Evolutionary conservation across 1,140 invertebrate genomes (phyloP).

Genomic region (Glossosoma conforme): DNA sequence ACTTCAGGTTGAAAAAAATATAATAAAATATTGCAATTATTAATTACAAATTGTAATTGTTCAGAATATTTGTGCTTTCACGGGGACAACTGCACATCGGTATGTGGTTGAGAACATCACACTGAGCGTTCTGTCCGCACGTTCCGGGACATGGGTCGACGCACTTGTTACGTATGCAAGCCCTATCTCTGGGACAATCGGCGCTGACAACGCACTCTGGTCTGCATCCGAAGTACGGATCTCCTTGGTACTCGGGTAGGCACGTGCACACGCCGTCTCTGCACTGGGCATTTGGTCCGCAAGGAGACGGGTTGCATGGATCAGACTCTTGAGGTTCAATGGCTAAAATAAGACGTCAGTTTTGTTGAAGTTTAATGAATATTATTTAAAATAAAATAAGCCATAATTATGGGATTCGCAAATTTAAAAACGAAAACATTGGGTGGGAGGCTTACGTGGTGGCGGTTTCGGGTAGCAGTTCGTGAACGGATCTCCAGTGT

Average conservation of each 20-base stretch:
- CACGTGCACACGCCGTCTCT: conserved; percentile 60
- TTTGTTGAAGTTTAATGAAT: background rate
- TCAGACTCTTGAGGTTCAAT: conserved; percentile 39
- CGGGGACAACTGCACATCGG: conserved; percentile 62
- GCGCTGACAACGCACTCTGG: conserved; percentile 64
- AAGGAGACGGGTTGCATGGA: conserved; percentile 63
- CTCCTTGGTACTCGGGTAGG: conserved; percentile 61
- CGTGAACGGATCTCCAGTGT: conserved; percentile 44
- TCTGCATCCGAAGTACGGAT: conserved; percentile 54
- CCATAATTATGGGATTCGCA: background rate
- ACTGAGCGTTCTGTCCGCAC: conserved; percentile 61
- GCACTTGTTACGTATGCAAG: conserved; percentile 72
- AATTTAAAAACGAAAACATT: background rate
- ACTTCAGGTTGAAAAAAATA: too few species aligned
- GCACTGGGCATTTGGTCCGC: conserved; percentile 60
- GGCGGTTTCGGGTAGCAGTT: conserved; percentile 38
- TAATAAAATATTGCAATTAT: too few species aligned
- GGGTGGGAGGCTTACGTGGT: conserved; percentile 10
- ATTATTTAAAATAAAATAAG: background rate
- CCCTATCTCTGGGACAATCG: conserved; percentile 59
- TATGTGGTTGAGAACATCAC: conserved; percentile 62
- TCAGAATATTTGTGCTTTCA: too few species aligned
- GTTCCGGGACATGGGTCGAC: conserved; percentile 65
- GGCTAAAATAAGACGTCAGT: conserved; percentile 35
- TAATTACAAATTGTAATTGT: too few species aligned